Evolutionary conservation across 2,888 invertebrate genomes (phyloP).

Genomic region (Lasioglossum morio): DNA sequence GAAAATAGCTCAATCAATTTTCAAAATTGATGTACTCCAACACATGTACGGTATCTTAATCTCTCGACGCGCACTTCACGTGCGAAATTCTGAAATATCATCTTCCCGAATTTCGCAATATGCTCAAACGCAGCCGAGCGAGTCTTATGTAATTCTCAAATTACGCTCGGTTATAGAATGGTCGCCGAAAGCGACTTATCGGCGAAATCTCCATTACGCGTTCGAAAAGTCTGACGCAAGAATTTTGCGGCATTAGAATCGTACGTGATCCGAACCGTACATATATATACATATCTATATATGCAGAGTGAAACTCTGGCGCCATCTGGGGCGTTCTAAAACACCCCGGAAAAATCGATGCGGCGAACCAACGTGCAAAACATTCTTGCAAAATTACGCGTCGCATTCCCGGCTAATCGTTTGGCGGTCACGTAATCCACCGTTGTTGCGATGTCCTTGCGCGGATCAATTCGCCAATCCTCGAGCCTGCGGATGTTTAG

Average conservation of each 20-base stretch:
- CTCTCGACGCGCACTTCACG: neutral
- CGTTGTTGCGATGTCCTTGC: conserved; percentile 17
- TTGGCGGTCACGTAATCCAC: conserved; percentile 2
- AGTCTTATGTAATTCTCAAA: neutral
- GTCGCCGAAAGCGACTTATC: neutral
- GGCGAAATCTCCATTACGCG: neutral
- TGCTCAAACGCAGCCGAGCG: neutral
- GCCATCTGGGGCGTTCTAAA: conserved; percentile 29
- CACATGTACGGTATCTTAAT: neutral
- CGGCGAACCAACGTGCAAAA: neutral
- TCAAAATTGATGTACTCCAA: neutral
- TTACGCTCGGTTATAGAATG: neutral
- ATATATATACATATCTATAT: neutral
- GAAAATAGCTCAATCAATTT: neutral
- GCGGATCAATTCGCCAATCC: conserved; percentile 2
- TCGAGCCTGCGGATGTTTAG: neutral
- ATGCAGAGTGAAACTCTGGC: neutral
- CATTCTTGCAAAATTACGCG: neutral
- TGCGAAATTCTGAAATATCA: neutral
- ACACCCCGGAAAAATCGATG: neutral
- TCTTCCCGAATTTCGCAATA: neutral
- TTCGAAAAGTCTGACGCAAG: conserved; percentile 4
- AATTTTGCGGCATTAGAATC: neutral
- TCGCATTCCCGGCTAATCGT: conserved; percentile 30
- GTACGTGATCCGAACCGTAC: neutral